phyloP scores from a whole-genome alignment of 2,113 vertebrate species.

The Channa argus region DNA sequence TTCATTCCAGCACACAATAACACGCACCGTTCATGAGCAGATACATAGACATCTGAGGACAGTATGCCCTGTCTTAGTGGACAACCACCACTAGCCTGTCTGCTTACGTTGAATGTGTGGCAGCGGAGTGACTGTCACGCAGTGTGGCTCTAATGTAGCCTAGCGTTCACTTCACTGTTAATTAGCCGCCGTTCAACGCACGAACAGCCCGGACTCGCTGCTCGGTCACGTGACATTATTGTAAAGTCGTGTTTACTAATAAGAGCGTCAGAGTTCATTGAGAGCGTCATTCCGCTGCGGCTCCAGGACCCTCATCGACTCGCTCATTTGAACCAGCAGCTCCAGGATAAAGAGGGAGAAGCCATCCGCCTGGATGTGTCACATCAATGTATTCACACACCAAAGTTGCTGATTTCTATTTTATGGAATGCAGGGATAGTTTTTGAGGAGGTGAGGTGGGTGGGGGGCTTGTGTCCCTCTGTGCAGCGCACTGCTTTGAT shows the following conservation, averaged over 20 bases:
- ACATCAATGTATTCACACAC: neutral
- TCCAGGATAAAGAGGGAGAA: too few relatives aligned
- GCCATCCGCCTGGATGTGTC: too few relatives aligned
- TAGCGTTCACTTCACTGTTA: neutral
- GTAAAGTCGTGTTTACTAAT: neutral
- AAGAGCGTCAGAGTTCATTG: neutral
- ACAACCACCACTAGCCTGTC: neutral
- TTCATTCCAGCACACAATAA: slow-evolving; percentile 29
- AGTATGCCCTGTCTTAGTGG: too few relatives aligned
- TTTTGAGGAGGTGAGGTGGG: neutral
- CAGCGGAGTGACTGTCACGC: too few relatives aligned
- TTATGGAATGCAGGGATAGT: neutral
- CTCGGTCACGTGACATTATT: slow-evolving; percentile 27
- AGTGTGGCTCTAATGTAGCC: neutral
- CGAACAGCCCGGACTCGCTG: neutral
- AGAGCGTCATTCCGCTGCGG: neutral
- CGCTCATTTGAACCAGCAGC: too few relatives aligned
- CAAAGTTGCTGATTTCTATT: neutral
- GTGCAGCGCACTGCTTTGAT: slow-evolving; percentile 22
- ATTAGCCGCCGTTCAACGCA: neutral
- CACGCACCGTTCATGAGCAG: neutral
- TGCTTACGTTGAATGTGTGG: neutral
- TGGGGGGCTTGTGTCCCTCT: neutral
- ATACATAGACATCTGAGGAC: neutral
- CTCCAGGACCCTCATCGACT: too few relatives aligned